Conservation (phyloP, 35 echinoderm and acorn worm species). For the Ophiothrix spiculata region DNA sequence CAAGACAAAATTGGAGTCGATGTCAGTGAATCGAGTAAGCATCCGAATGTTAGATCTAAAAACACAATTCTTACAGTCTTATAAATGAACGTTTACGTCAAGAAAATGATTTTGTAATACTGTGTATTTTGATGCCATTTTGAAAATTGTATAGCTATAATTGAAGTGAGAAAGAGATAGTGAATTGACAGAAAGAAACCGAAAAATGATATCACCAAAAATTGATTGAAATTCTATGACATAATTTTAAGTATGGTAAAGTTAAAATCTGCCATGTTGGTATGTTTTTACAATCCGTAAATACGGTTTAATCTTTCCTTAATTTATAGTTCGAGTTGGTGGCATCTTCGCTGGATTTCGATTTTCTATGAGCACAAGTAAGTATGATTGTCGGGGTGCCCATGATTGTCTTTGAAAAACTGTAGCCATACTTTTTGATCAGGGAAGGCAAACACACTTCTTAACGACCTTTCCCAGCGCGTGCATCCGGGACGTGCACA, state of each 20-base stretch:
- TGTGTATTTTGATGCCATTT: no score
- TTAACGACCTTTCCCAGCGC: neutral
- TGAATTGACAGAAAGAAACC: no score
- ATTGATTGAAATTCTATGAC: neutral
- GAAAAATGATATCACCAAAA: neutral
- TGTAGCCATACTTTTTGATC: neutral
- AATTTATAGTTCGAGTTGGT: slow-evolving; percentile 17
- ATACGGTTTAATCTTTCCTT: neutral
- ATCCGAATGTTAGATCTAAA: no score
- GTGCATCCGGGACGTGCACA: neutral
- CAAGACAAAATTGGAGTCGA: slow-evolving; percentile 20
- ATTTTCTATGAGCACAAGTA: slow-evolving; percentile 24
- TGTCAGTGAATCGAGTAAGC: neutral
- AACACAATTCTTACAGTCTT: no score
- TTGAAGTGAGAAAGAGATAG: no score
- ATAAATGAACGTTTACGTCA: no score
- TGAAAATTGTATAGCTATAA: no score
- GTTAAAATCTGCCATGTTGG: neutral
- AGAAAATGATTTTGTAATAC: no score
- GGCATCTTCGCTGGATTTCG: neutral
- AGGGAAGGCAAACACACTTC: neutral
- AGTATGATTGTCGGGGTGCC: neutral
- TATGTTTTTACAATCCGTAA: neutral
- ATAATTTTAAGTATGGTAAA: neutral
- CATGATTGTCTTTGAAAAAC: neutral